Base-by-base conservation (phyloP, 37 sponge, comb jelly and placozoan species). In the Petrosia ficiformis region DNA sequence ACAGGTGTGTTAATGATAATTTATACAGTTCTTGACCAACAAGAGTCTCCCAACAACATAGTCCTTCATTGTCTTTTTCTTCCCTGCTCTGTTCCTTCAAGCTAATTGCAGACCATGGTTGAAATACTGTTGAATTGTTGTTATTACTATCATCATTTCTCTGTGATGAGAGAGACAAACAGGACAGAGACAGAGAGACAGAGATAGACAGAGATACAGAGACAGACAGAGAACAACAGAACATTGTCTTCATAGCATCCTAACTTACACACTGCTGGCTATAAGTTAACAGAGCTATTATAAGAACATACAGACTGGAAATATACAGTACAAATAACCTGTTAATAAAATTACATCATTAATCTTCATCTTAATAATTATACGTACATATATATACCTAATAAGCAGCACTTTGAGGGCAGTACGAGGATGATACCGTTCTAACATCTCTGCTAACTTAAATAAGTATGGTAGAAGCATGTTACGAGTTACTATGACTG, bases 41-140 rank as follows among this genome's bases (percentile, higher is more conserved):
- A 26, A 56, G 31, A 30, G 86, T 90, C 83, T 90, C 91, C 91
- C 91, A 90, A 75, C 91, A 90, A 60, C 90, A 88, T 29, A 0
- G 34, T 2, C 25, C 63, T 30, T 24, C 56, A 57, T 26, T 39
- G 11, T 4, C 34, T n/a, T n/a, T n/a, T n/a, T n/a, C n/a, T n/a
- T n/a, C n/a, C n/a, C n/a, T n/a, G n/a, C n/a, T n/a, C n/a, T n/a
- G n/a, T n/a, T n/a, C n/a, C n/a, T n/a, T n/a, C n/a, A n/a, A n/a
- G n/a, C n/a, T n/a, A n/a, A n/a, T n/a, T n/a, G n/a, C n/a, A n/a
- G n/a, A n/a, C n/a, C n/a, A n/a, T n/a, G n/a, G n/a, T 52, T 39
- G 10, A 19, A 35, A 33, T 24, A 22, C 36, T 34, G 35, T 36
- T 67, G 68, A 67, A 4, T 2, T 67, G 56, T 56, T 25, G 31